Evolutionary conservation across 2,113 vertebrate species (phyloP).

Genomic region (Spheniscus mendiculus): DNA sequence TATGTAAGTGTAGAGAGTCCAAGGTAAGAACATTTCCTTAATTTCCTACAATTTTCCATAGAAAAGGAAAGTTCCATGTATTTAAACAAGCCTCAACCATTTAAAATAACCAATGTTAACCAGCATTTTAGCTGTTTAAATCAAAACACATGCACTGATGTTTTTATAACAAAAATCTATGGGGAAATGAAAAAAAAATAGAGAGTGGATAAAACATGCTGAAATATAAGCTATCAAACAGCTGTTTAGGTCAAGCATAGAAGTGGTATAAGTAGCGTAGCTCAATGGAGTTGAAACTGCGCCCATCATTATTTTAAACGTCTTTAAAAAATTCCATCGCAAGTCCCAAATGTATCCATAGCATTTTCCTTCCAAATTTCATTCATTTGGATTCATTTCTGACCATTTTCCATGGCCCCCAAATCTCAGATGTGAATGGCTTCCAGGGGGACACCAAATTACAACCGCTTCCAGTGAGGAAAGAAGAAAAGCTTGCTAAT

Average conservation of each 20-base stretch:
- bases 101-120: not conserved
- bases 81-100: not conserved
- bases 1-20: not conserved
- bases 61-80: not conserved
- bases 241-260: not conserved
- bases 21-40: not conserved
- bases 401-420: not conserved
- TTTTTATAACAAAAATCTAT: not conserved
- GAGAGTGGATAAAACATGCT: not conserved
- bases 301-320: not conserved
- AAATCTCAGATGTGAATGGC: not conserved
- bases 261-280: not conserved
- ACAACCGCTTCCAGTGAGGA: rapidly evolving
- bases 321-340: not conserved
- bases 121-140: not conserved
- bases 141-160: not conserved
- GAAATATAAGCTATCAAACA: not conserved
- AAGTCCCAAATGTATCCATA: not conserved
- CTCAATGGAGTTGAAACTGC: not conserved
- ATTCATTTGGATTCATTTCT: not conserved
- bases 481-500: not conserved
- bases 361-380: not conserved
- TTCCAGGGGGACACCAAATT: not conserved
- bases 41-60: conserved; percentile 8
- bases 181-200: not conserved